Conservation (phyloP, 2,113 vertebrate species). For the Rhabdornis inornatus region DNA sequence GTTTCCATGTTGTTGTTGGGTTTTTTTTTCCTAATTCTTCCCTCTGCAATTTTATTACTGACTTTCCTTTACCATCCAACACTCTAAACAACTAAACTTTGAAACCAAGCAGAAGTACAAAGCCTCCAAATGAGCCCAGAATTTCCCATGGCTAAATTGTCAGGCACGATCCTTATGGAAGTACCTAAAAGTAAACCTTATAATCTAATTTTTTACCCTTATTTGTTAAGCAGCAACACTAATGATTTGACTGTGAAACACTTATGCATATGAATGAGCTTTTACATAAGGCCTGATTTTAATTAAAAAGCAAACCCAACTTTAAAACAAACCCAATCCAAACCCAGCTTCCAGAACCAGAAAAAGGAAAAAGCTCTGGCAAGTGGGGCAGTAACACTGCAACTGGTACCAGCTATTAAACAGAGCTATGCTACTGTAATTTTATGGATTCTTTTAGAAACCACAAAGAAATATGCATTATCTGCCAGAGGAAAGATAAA, state of each 20-base stretch:
- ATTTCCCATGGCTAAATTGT: neutral
- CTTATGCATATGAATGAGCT: conserved; percentile 2
- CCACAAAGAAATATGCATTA: neutral
- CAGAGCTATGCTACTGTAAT: neutral
- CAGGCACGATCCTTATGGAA: neutral
- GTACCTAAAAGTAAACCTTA: neutral
- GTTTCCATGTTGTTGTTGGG: neutral
- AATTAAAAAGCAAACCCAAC: neutral
- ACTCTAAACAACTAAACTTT: neutral
- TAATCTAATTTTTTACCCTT: neutral
- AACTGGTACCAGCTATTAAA: neutral
- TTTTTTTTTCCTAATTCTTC: neutral
- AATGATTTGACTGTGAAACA: conserved; percentile 13
- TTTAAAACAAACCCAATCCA: neutral
- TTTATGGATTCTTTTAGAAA: neutral
- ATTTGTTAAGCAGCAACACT: conserved; percentile 2
- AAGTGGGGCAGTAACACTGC: neutral
- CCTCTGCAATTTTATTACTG: neutral
- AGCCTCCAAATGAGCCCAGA: neutral
- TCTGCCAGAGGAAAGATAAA: neutral
- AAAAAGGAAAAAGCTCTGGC: neutral
- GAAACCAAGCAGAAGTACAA: neutral
- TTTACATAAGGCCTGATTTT: neutral
- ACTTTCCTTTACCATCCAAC: neutral
- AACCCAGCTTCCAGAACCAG: neutral